These are phyloP conservation scores for Helarctos malayanus DNA, from an alignment of 2,797 vertebrate genomes.

Conservation along the genomic window DNA sequence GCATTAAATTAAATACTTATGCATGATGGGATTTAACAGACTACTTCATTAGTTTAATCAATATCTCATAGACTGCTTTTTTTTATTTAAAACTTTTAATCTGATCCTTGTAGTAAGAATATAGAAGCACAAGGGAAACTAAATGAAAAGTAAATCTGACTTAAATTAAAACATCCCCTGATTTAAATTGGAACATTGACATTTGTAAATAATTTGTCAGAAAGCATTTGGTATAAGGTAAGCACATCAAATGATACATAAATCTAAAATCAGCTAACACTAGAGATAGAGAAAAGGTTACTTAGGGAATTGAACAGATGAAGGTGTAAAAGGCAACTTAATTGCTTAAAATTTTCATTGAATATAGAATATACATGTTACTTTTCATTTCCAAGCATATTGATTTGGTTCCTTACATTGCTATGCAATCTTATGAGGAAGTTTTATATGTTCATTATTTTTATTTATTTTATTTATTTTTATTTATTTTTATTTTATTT, in stretches of 20 bases:
- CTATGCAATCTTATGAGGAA: neutral
- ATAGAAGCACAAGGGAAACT: slow-evolving; percentile 17
- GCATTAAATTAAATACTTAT: neutral
- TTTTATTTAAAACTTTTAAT: neutral
- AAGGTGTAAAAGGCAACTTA: slow-evolving; percentile 39
- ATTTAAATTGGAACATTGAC: slow-evolving; percentile 57
- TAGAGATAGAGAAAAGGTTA: slow-evolving; percentile 47
- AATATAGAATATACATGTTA: neutral
- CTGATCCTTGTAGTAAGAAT: neutral
- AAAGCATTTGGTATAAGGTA: slow-evolving; percentile 60
- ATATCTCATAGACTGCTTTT: neutral
- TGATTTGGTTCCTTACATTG: neutral
- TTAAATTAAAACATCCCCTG: slow-evolving; percentile 35
- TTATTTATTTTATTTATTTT: no score
- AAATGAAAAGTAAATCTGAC: slow-evolving; percentile 49
- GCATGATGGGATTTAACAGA: neutral
- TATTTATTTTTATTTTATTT: no score
- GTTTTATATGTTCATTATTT: neutral
- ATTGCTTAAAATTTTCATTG: slow-evolving; percentile 25
- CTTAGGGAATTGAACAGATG: slow-evolving; percentile 19
- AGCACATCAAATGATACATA: slow-evolving; percentile 54
- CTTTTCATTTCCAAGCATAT: neutral
- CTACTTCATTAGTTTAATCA: neutral
- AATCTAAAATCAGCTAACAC: slow-evolving; percentile 28
- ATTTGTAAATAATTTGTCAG: slow-evolving; percentile 74